Percentiles rank a stretch among this genome's conserved stretches.
Evolutionary conservation across 2,113 vertebrate species (phyloP).

Genomic region (Pangasianodon gigas): DNA sequence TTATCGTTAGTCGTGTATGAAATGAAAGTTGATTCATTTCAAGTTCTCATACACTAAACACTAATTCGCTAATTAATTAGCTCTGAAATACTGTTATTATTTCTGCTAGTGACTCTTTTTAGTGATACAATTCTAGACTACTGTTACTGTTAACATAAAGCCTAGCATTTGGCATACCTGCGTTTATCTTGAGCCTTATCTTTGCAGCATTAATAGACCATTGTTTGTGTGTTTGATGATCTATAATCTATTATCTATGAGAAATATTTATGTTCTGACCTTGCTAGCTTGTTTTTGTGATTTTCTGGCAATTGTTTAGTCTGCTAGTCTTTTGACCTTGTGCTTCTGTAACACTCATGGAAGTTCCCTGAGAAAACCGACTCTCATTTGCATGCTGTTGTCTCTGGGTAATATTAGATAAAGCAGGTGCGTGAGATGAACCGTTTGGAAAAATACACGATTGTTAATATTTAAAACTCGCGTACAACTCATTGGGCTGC

Average conservation of each 20-base stretch:
- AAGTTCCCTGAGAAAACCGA: not conserved
- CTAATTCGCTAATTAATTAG: not conserved
- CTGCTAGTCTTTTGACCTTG: not conserved
- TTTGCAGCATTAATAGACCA: not conserved
- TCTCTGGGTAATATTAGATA: not conserved
- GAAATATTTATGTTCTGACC: not conserved
- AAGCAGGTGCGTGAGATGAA: not conserved
- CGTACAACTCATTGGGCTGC: not conserved
- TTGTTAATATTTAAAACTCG: not conserved
- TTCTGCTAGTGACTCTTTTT: not conserved
- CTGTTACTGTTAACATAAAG: not conserved
- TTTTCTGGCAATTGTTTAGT: not conserved
- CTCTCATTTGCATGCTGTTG: not conserved
- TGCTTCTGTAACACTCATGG: not conserved
- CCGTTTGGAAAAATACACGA: not conserved
- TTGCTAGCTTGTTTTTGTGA: not conserved
- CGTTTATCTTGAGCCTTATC: not conserved
- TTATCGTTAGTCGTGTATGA: not conserved
- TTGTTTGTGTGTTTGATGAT: not conserved
- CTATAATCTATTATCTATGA: not conserved
- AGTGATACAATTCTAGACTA: not conserved
- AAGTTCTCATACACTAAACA: not conserved
- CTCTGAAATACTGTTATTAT: not conserved
- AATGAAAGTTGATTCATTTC: not conserved
- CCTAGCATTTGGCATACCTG: not conserved